Conservation (phyloP, 2,113 vertebrate genomes). For the Mola mola region DNA sequence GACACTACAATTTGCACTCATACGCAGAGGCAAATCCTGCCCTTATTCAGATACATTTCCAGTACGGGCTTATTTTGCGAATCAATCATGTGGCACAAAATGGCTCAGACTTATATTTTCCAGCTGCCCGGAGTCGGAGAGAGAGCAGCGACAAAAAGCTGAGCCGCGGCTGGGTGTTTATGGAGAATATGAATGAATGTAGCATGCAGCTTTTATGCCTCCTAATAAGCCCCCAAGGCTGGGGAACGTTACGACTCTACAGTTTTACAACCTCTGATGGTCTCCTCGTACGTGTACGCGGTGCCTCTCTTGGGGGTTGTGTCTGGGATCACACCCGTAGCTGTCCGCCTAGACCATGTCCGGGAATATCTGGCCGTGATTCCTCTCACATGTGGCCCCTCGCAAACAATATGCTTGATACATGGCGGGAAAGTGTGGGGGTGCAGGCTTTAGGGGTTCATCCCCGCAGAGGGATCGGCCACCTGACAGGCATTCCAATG, state of each 20-base stretch:
- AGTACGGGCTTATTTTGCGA: conserved; percentile 79
- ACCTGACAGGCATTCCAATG: conserved; percentile 73
- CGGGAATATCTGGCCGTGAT: conserved; percentile 70
- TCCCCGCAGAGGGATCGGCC: conserved; percentile 56
- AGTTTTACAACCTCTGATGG: conserved; percentile 78
- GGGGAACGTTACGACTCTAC: conserved; percentile 74
- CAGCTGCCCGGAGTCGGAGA: conserved; percentile 62
- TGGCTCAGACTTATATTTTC: conserved; percentile 75
- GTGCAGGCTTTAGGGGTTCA: conserved; percentile 44
- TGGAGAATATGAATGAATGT: conserved; percentile 81
- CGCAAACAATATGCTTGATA: conserved; percentile 70
- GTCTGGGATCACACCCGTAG: conserved; percentile 31
- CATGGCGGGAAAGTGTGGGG: conserved; percentile 35
- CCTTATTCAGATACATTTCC: conserved; percentile 76
- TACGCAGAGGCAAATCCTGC: conserved; percentile 71
- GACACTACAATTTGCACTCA: conserved; percentile 77
- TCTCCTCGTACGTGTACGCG: conserved; percentile 68
- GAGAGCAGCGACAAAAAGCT: conserved; percentile 26
- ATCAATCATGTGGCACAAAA: conserved; percentile 81
- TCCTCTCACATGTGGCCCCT: conserved; percentile 56
- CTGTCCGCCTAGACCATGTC: conserved; percentile 54
- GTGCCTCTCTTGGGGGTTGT: conserved; percentile 29
- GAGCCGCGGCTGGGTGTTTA: conserved; percentile 68
- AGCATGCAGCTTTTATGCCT: conserved; percentile 81
- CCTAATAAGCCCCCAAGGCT: conserved; percentile 82